phyloP scores from a whole-genome alignment of 2,888 invertebrate genomes.

The Halictus quadricinctus region DNA sequence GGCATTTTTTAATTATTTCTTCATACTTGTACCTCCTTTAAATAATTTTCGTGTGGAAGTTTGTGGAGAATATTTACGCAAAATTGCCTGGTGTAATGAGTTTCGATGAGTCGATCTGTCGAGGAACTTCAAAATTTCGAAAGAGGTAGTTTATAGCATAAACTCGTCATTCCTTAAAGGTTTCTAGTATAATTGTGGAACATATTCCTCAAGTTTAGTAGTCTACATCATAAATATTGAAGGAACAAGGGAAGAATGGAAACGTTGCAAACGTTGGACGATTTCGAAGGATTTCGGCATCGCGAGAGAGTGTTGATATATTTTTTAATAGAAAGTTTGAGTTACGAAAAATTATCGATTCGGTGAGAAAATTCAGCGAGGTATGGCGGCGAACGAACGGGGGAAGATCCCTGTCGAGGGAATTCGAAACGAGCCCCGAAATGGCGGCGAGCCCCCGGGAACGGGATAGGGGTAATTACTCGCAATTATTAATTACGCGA shows the following conservation, averaged over 20 bases:
- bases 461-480: slow-evolving; percentile 63
- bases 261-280: neutral
- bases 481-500: slow-evolving; percentile 66
- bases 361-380: neutral
- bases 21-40: neutral
- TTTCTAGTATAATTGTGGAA: too few relatives aligned
- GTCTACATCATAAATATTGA: too few relatives aligned
- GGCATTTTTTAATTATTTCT: neutral
- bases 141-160: too few relatives aligned
- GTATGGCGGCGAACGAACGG: neutral
- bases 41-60: neutral
- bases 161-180: too few relatives aligned
- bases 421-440: slow-evolving; percentile 24
- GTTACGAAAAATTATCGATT: neutral
- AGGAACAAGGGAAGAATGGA: neutral
- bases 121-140: too few relatives aligned
- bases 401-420: slow-evolving; percentile 13
- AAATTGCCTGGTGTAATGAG: too few relatives aligned
- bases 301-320: neutral
- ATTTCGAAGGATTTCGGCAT: neutral
- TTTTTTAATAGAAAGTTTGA: neutral
- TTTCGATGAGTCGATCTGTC: too few relatives aligned
- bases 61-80: neutral
- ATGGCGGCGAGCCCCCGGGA: slow-evolving; percentile 31
- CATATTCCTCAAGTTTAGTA: too few relatives aligned